Evolutionary conservation across 2,797 vertebrate species (phyloP).

Genomic region (Halcyon leucocephala): DNA sequence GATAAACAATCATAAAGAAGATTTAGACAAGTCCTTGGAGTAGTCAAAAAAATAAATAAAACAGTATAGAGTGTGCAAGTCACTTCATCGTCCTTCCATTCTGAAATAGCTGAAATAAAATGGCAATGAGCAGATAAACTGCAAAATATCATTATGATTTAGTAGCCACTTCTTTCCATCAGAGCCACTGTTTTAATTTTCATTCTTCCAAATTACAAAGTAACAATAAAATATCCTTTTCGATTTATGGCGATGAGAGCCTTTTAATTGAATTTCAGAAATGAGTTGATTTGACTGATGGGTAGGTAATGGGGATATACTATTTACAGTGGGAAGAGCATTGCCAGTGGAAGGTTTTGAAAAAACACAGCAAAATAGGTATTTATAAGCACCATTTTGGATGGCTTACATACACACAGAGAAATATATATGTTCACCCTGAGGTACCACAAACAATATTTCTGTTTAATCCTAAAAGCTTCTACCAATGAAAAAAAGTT

Average conservation of each 20-base stretch:
- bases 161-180: conserved; percentile 56
- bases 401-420: background rate
- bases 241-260: background rate
- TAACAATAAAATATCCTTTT: conserved; percentile 47
- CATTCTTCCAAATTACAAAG: conserved; percentile 69
- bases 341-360: background rate
- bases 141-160: conserved; percentile 68
- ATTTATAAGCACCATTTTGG: conserved; percentile 27
- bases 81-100: conserved; percentile 51
- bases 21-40: conserved; percentile 58
- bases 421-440: conserved; percentile 8
- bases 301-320: conserved; percentile 42
- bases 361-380: conserved; percentile 14
- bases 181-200: conserved; percentile 56
- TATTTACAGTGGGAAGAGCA: conserved; percentile 30
- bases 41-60: conserved; percentile 66
- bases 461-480: conserved; percentile 52
- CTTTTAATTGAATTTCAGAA: conserved; percentile 50
- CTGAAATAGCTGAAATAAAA: conserved; percentile 66
- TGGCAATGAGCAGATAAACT: conserved; percentile 63
- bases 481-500: conserved; percentile 26
- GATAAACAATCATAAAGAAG: conserved; percentile 69
- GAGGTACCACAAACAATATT: conserved; percentile 39
- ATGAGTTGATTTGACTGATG: conserved; percentile 38
- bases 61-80: conserved; percentile 1